Evolutionary conservation across 2,888 invertebrate species (phyloP), one percentile per base, ranked within the genome.

Genomic region (Dermolepida albohirtum): DNA sequence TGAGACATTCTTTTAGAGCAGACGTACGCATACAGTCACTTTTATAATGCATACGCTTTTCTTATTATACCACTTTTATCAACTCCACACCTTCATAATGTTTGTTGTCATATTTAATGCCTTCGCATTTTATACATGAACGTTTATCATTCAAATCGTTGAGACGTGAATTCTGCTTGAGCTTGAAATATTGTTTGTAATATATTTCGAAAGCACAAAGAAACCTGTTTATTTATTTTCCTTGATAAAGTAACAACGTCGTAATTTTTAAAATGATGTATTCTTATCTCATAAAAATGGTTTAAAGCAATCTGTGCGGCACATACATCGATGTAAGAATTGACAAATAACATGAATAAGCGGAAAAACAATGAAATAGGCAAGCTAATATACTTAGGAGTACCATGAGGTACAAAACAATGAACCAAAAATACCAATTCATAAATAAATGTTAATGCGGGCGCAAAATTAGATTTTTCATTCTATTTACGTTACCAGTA

Each of bases 71-170:
- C 22, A 29, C 41, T 59, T 59, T 59, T 57, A 29, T 59, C 34
- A 44, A 59, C 41, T 59, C 59, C 47, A 16, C 59, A 47, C 59
- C 47, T 63, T 67, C 67, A 64, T 67, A 67, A 67, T 64, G 59
- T 63, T 54, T 63, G 67, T 63, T 67, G 67, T 67, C 67, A 67
- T 63, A 54, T 63, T 67, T 67, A 67, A 67, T 55, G 67, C 54
- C 47, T 54, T 62, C 63, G 63, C 63, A 64, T 64, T 67, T 64
- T 67, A 55, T 66, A 64, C 52, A 34, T 59, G 59, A 43, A 34
- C 34, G 34, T 64, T 62, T 43, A 51, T 51, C 44, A 64, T 64
- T 64, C 64, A 64, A 34, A 29, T 27, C 52, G 51, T 44, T 41
- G 52, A 41, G 64, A 64, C 52, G 64, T 52, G 51, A 52, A 52